Conservation (phyloP, 2,888 invertebrate genomes). For the Adineta ricciae region DNA sequence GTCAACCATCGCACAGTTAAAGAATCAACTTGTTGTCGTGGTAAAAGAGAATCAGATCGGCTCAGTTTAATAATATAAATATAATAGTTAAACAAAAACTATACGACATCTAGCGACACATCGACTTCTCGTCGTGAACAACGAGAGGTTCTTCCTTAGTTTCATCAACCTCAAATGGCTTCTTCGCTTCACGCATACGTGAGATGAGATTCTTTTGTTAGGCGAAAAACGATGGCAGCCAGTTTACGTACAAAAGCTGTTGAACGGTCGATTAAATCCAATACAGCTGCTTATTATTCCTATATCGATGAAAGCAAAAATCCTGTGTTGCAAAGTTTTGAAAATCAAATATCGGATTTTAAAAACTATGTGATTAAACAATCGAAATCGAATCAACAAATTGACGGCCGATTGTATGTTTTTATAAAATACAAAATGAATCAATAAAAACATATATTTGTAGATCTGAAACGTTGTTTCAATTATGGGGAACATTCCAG, state of each 20-base stretch:
- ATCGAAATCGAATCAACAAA: neutral
- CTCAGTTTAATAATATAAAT: neutral
- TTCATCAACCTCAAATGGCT: neutral
- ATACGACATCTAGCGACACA: neutral
- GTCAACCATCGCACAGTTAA: neutral
- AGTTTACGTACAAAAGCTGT: constrained; percentile 29
- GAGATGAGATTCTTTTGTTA: no score
- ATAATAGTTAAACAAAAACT: neutral
- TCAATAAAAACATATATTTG: constrained; percentile 30
- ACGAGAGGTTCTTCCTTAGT: neutral
- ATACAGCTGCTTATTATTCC: constrained; percentile 32
- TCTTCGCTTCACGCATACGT: neutral
- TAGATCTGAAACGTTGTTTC: constrained; percentile 46
- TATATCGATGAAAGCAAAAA: constrained; percentile 31
- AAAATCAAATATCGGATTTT: constrained; percentile 30
- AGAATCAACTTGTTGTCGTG: neutral
- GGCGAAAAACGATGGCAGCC: constrained; percentile 19
- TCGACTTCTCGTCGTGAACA: neutral
- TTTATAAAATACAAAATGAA: constrained; percentile 15
- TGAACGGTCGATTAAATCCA: constrained; percentile 27
- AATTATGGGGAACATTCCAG: constrained; percentile 49
- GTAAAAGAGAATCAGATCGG: neutral
- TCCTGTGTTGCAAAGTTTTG: constrained; percentile 32
- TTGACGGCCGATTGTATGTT: constrained; percentile 24
- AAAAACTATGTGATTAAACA: constrained; percentile 25